Conservation (phyloP, 2,797 vertebrate species). For the Phataginus tetradactyla region DNA sequence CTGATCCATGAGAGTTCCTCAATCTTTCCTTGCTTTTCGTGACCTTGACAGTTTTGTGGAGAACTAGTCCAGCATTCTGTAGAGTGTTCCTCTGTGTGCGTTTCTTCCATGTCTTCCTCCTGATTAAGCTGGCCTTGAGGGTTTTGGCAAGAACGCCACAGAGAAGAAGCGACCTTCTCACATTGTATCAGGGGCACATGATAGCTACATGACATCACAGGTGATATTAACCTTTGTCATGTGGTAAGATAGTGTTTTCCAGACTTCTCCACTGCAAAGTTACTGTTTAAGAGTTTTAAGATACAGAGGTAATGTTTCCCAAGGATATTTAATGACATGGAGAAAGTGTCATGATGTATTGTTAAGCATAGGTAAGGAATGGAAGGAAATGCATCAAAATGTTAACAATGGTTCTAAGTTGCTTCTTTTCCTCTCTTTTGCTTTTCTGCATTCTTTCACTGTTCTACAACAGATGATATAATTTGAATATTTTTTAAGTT, state of each 20-base stretch:
- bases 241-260: background rate
- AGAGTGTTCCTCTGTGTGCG: background rate
- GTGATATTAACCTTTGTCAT: background rate
- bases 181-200: background rate
- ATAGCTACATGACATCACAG: background rate
- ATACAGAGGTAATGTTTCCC: background rate
- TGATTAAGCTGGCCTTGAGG: background rate
- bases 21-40: background rate
- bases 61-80: background rate
- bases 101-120: background rate
- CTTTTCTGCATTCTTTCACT: background rate
- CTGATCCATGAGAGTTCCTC: background rate
- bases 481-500: background rate
- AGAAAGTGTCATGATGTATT: background rate
- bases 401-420: background rate
- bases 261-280: background rate
- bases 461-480: background rate
- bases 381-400: background rate
- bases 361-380: background rate
- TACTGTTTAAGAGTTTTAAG: constrained; percentile 19
- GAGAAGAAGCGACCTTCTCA: background rate
- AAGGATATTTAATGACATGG: background rate
- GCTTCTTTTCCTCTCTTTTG: background rate
- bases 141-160: background rate
- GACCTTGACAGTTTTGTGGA: background rate